Percentiles rank a stretch among this genome's conserved stretches.
Conservation (phyloP, 2,888 invertebrate species). For the Diarsia mendica region DNA sequence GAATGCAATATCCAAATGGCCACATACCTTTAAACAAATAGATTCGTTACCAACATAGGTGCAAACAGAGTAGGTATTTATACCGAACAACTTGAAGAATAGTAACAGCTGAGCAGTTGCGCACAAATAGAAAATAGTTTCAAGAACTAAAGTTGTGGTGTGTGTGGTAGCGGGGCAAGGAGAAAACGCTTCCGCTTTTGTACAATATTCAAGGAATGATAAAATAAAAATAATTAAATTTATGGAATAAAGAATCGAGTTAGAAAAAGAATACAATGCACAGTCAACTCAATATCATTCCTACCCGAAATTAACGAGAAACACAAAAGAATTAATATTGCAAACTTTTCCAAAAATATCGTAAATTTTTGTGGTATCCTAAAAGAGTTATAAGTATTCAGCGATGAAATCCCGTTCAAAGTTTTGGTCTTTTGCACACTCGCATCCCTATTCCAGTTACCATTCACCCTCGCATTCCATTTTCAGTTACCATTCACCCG, state of each 20-base stretch:
- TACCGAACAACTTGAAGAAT: slow-evolving; percentile 83
- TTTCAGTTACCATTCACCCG: background rate
- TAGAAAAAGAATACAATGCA: background rate
- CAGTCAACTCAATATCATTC: background rate
- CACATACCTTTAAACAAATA: slow-evolving; percentile 36
- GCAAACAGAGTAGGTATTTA: slow-evolving; percentile 75
- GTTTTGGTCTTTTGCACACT: background rate
- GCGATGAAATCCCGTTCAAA: background rate
- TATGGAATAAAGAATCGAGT: background rate
- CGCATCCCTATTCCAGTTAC: background rate
- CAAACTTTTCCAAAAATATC: no score
- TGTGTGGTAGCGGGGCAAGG: slow-evolving; percentile 68
- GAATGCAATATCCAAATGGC: slow-evolving; percentile 29
- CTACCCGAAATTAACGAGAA: background rate
- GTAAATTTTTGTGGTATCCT: background rate
- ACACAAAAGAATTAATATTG: background rate
- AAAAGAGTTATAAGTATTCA: background rate
- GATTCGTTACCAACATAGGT: slow-evolving; percentile 49
- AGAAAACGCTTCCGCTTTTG: slow-evolving; percentile 19
- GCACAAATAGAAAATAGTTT: slow-evolving; percentile 90
- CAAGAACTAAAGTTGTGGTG: slow-evolving; percentile 82
- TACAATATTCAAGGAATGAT: background rate
- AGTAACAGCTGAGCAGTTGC: slow-evolving; percentile 86
- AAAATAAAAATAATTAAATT: background rate
- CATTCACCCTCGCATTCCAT: background rate